Conservation (phyloP, 1,140 invertebrate genomes). For the Aphelinus atriplicis region DNA sequence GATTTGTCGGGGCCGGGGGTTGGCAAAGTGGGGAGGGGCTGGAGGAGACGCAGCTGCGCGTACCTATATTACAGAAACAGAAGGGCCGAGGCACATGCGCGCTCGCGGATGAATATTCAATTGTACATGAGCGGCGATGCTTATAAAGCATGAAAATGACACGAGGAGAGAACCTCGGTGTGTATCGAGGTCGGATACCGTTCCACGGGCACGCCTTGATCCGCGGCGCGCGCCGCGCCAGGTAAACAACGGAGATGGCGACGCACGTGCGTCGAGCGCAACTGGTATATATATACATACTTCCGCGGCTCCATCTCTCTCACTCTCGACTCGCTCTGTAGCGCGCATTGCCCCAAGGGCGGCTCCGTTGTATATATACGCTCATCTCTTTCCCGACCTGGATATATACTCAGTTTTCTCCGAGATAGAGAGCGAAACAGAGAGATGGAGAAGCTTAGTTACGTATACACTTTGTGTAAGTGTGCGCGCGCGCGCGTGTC, state of each 20-base stretch:
- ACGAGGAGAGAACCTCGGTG: neutral
- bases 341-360: too few species aligned
- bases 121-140: conserved; percentile 19
- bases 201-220: conserved; percentile 22
- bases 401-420: too few species aligned
- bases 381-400: too few species aligned
- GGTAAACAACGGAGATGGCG: conserved; percentile 8
- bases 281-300: conserved; percentile 11
- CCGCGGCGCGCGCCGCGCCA: neutral
- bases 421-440: too few species aligned
- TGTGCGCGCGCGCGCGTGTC: neutral
- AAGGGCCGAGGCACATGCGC: too few species aligned
- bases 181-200: conserved; percentile 50
- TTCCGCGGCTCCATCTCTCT: neutral
- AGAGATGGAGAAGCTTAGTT: too few species aligned
- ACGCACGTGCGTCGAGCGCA: neutral
- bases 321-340: neutral
- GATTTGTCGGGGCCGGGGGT: conserved; percentile 26
- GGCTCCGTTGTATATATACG: too few species aligned
- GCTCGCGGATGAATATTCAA: conserved; percentile 26
- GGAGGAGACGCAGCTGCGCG: neutral
- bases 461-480: too few species aligned
- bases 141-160: conserved; percentile 33
- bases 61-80: neutral
- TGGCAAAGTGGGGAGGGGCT: neutral